phyloP scores from a whole-genome alignment of 2,113 vertebrate genomes.

The Paradisaea rubra region DNA sequence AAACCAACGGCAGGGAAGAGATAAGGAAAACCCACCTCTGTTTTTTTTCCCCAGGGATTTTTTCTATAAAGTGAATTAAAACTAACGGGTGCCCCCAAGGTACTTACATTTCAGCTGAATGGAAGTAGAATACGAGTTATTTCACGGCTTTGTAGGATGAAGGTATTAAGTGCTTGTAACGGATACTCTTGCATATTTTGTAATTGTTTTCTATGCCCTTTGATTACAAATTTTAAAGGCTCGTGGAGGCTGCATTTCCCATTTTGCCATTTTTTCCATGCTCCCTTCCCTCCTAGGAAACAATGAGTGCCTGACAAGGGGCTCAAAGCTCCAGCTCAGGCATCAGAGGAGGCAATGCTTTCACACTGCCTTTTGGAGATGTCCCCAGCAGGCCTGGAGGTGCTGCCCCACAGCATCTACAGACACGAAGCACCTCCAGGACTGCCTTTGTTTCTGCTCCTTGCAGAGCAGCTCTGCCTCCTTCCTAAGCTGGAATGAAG shows the following conservation, averaged over 20 bases:
- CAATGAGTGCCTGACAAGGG: background rate
- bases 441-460: background rate
- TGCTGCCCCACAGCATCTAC: background rate
- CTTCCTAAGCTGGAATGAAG: background rate
- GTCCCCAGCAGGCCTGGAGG: too few relatives aligned
- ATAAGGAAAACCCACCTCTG: background rate
- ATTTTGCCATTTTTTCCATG: background rate
- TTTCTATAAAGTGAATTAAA: background rate
- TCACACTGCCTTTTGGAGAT: rapidly evolving
- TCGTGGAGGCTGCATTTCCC: rapidly evolving
- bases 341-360: background rate
- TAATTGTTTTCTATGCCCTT: background rate
- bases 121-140: background rate
- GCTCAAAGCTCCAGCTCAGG: background rate
- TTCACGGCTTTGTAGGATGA: background rate
- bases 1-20: rapidly evolving
- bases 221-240: background rate
- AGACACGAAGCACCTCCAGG: background rate
- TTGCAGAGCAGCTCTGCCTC: background rate
- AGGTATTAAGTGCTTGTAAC: background rate
- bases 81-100: too few relatives aligned
- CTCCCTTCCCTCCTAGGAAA: background rate
- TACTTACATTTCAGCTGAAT: background rate
- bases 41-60: background rate
- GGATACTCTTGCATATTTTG: background rate